A percentile compares a stretch with the other conserved stretches of the same genome.
Evolutionary conservation across 1,140 invertebrate genomes (phyloP).

Genomic region (Sarcophaga bullata): DNA sequence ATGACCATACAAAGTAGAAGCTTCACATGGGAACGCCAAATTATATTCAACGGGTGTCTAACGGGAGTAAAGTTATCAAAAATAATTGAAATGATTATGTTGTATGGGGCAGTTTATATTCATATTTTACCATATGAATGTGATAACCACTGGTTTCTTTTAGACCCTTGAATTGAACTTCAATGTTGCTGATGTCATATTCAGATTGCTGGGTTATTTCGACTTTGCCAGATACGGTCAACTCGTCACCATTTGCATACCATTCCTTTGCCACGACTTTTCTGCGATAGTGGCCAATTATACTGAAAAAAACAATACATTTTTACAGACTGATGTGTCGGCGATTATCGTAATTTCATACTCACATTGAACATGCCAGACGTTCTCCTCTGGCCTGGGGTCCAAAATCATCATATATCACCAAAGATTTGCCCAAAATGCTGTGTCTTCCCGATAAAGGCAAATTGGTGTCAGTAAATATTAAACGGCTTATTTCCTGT

Average conservation of each 20-base stretch:
- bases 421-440: conserved; percentile 85
- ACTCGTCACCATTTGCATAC: conserved; percentile 80
- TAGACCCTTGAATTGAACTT: conserved; percentile 81
- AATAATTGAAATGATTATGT: background rate
- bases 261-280: conserved; percentile 88
- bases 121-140: conserved; percentile 78
- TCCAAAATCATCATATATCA: conserved; percentile 88
- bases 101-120: too few species aligned
- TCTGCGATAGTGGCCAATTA: conserved; percentile 77
- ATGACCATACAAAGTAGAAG: conserved; percentile 79
- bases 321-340: too few species aligned
- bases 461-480: conserved; percentile 82
- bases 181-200: conserved; percentile 83
- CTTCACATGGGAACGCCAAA: conserved; percentile 89
- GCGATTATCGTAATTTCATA: background rate
- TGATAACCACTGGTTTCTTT: conserved; percentile 78
- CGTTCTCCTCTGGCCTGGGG: conserved; percentile 87
- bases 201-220: conserved; percentile 86
- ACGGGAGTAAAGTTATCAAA: conserved; percentile 31
- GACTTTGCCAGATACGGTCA: conserved; percentile 76
- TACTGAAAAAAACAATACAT: conserved; percentile 68
- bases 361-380: conserved; percentile 86
- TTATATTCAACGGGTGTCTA: conserved; percentile 82
- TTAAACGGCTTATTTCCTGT: conserved; percentile 73
- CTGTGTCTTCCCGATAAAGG: conserved; percentile 80